Conservation (phyloP, 2,797 vertebrate genomes). For the Knipowitschia caucasica region DNA sequence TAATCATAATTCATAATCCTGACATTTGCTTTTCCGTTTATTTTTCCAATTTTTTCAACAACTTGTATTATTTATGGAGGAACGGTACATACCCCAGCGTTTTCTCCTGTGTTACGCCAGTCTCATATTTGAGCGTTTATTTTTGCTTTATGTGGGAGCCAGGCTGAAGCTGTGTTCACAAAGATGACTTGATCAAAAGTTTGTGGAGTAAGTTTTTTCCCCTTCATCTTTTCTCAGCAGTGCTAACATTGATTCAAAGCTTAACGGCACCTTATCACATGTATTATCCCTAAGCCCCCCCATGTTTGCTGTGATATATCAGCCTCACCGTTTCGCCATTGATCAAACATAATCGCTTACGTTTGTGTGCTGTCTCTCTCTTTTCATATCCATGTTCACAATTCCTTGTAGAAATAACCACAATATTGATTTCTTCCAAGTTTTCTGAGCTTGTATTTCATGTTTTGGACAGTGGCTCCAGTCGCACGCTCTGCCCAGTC, state of each 20-base stretch:
- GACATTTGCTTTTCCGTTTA: too few species aligned
- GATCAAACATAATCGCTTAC: constrained; percentile 4
- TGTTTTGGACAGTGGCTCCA: constrained; percentile 56
- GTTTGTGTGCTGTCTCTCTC: constrained; percentile 1
- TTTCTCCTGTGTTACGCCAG: too few species aligned
- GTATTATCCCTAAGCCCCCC: constrained; percentile 9
- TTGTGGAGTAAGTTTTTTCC: neutral
- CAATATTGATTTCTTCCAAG: constrained; percentile 44
- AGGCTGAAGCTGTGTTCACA: neutral
- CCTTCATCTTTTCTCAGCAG: constrained; percentile 4
- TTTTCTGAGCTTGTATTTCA: constrained; percentile 37
- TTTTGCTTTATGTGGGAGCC: neutral
- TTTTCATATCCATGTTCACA: constrained; percentile 8
- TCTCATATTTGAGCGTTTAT: neutral
- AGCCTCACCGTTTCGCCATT: neutral
- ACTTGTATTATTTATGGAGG: too few species aligned
- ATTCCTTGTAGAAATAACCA: constrained; percentile 17
- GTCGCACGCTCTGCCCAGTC: constrained; percentile 21
- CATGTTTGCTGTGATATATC: constrained; percentile 1
- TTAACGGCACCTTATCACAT: constrained; percentile 12
- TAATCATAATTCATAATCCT: too few species aligned
- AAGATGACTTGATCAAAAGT: neutral
- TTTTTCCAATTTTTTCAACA: too few species aligned
- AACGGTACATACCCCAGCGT: too few species aligned
- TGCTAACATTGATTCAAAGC: neutral